A percentile compares a stretch with the other conserved stretches of the same genome.
Evolutionary conservation across 2,113 vertebrate genomes (phyloP).

Genomic region (Clarias gariepinus): DNA sequence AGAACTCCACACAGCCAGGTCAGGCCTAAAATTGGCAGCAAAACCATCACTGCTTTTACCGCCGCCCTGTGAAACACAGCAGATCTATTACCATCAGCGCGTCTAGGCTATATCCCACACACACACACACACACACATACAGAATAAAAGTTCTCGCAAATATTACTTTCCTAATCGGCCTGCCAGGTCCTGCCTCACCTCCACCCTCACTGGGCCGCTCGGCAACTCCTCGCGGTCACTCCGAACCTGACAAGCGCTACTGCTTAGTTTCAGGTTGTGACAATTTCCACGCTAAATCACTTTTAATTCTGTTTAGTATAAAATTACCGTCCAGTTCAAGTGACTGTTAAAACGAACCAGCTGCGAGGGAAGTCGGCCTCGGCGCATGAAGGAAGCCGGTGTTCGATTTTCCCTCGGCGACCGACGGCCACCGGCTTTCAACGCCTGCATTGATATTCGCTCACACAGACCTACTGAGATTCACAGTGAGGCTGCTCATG

Average conservation of each 20-base stretch:
- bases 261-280: conserved; percentile 70
- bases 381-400: conserved; percentile 68
- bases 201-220: conserved; percentile 37
- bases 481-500: conserved; percentile 23
- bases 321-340: conserved; percentile 73
- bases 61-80: conserved; percentile 66
- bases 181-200: conserved; percentile 11
- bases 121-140: conserved; percentile 30
- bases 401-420: conserved; percentile 69
- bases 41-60: conserved; percentile 76
- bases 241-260: conserved; percentile 63
- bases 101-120: conserved; percentile 24
- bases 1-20: conserved; percentile 78
- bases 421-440: conserved; percentile 66
- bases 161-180: not conserved
- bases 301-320: conserved; percentile 77
- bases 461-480: conserved; percentile 67
- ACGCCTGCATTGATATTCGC: conserved; percentile 69
- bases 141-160: conserved; percentile 9
- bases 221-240: conserved; percentile 50
- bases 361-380: conserved; percentile 61
- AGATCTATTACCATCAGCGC: conserved; percentile 43
- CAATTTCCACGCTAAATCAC: conserved; percentile 72
- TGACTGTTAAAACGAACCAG: conserved; percentile 75
- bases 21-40: conserved; percentile 78